Percentiles rank a stretch among this genome's conserved stretches.
Evolutionary conservation across 2,797 vertebrate genomes (phyloP).

Genomic region (Euthynnus affinis): DNA sequence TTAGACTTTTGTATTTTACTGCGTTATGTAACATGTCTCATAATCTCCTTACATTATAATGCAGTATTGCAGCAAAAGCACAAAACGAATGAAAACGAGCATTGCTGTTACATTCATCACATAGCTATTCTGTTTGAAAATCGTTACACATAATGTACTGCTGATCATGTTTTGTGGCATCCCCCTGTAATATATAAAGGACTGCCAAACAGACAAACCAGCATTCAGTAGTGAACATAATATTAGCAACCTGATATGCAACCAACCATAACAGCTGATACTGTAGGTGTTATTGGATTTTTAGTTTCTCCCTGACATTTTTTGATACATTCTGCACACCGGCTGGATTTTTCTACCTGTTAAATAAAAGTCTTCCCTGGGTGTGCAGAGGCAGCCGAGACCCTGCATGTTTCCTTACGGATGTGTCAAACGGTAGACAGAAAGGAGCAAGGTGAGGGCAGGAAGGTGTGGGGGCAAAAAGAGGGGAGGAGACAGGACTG

Average conservation of each 20-base stretch:
- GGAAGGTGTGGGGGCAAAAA: slow-evolving; percentile 39
- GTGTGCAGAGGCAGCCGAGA: slow-evolving; percentile 67
- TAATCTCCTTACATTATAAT: slow-evolving; percentile 28
- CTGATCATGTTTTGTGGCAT: slow-evolving; percentile 24
- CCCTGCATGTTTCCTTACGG: slow-evolving; percentile 76
- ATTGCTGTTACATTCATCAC: slow-evolving; percentile 33
- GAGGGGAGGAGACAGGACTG: slow-evolving; percentile 55
- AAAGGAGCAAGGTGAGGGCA: slow-evolving; percentile 73
- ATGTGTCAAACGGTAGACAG: slow-evolving; percentile 80
- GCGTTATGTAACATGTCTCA: slow-evolving; percentile 23
- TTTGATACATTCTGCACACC: slow-evolving; percentile 67
- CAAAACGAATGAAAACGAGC: slow-evolving; percentile 31
- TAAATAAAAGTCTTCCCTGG: slow-evolving; percentile 68
- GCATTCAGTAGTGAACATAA: slow-evolving; percentile 60
- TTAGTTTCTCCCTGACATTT: slow-evolving; percentile 72
- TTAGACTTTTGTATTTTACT: slow-evolving; percentile 16
- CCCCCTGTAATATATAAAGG: slow-evolving; percentile 44
- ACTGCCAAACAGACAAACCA: slow-evolving; percentile 60
- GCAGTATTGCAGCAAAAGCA: slow-evolving; percentile 16
- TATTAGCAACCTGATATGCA: slow-evolving; percentile 67
- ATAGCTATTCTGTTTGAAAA: slow-evolving; percentile 26
- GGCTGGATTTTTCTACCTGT: slow-evolving; percentile 64
- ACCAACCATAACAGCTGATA: slow-evolving; percentile 70
- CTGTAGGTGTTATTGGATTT: slow-evolving; percentile 71
- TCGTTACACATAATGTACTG: no score